A percentile compares a stretch with the other conserved stretches of the same genome.
Evolutionary conservation across 2,113 vertebrate species (phyloP).

Genomic region (Microcebus griseorufus): DNA sequence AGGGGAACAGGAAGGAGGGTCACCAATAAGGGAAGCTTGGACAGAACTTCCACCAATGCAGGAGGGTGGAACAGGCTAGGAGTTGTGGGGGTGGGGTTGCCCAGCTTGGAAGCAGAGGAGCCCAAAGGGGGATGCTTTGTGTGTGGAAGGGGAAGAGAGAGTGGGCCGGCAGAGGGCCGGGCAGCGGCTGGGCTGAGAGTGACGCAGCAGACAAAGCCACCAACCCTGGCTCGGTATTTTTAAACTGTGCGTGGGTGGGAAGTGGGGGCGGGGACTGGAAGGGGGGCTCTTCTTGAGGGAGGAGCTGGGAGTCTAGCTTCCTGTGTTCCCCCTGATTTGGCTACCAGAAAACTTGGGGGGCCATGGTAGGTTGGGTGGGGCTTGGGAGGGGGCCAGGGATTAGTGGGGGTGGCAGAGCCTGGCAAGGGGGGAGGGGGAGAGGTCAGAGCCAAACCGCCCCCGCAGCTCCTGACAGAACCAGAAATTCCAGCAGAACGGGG

Average conservation of each 20-base stretch:
- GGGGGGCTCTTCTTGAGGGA: conserved; percentile 66
- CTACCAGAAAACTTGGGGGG: conserved; percentile 73
- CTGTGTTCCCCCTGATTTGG: conserved; percentile 68
- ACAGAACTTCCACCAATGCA: background rate
- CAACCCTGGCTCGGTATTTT: conserved; percentile 81
- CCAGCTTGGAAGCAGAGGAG: conserved; percentile 37
- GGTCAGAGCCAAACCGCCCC: conserved; percentile 83
- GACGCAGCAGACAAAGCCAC: conserved; percentile 79
- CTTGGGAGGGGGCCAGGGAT: conserved; percentile 77
- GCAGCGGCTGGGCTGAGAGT: conserved; percentile 75
- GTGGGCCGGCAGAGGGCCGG: conserved; percentile 26
- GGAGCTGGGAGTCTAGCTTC: conserved; percentile 70
- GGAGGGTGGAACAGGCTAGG: background rate
- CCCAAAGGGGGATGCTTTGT: conserved; percentile 44
- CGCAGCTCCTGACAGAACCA: conserved; percentile 79
- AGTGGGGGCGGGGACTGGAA: conserved; percentile 72
- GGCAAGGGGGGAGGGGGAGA: conserved; percentile 79
- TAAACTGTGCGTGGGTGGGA: conserved; percentile 77
- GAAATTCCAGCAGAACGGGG: conserved; percentile 90
- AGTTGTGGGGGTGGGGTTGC: conserved; percentile 17
- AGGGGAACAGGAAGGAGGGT: background rate
- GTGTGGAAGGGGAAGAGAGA: conserved; percentile 16
- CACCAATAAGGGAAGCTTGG: background rate
- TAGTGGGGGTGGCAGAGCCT: conserved; percentile 77
- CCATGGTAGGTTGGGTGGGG: conserved; percentile 53